phyloP scores from a whole-genome alignment of 2,888 invertebrate species.

The Argynnis bischoffii region DNA sequence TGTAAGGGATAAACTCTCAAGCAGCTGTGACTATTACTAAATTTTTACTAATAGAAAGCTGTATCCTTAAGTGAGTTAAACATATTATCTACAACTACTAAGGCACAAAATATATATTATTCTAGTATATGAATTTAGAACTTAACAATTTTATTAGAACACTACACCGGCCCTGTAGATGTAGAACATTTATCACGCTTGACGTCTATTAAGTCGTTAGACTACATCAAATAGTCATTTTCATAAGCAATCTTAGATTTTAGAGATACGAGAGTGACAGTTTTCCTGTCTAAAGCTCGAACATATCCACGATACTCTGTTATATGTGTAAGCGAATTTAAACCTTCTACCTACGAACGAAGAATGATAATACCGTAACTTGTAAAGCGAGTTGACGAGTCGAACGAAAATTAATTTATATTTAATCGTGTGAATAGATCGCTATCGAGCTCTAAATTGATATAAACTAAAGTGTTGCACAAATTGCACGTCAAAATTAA shows the following conservation, averaged over 20 bases:
- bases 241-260: conserved; percentile 33
- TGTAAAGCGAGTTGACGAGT: background rate
- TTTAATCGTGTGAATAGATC: conserved; percentile 56
- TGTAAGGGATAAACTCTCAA: no score
- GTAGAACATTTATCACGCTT: background rate
- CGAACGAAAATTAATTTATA: conserved; percentile 48
- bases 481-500: conserved; percentile 24
- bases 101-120: no score
- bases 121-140: background rate
- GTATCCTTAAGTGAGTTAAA: no score
- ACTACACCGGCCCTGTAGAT: background rate
- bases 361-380: background rate
- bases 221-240: conserved; percentile 35
- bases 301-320: conserved; percentile 26
- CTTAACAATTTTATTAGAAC: background rate
- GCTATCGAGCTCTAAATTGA: conserved; percentile 43
- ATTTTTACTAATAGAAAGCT: no score
- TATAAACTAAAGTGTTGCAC: conserved; percentile 34
- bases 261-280: conserved; percentile 31
- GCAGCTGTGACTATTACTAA: no score
- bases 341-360: background rate
- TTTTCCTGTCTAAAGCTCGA: conserved; percentile 34
- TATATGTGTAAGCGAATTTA: conserved; percentile 1
- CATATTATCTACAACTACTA: no score
- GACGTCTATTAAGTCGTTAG: conserved; percentile 22